Percentiles rank a stretch among this genome's conserved stretches.
These are phyloP conservation scores for Acinonyx jubatus DNA, from an alignment of 2,113 vertebrate genomes.

Conservation along the genomic window DNA sequence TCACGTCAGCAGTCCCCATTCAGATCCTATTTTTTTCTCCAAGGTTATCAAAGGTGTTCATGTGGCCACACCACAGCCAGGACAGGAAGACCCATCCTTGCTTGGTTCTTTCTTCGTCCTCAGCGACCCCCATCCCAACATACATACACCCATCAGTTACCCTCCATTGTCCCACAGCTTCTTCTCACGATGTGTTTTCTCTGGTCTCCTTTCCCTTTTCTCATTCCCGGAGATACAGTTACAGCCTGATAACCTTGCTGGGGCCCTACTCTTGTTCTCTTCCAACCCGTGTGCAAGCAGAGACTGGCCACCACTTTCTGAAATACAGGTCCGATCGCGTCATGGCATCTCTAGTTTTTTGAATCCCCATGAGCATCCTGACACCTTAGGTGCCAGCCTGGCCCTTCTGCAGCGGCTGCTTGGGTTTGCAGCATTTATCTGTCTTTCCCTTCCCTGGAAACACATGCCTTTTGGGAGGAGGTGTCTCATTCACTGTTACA, in stretches of 20 bases:
- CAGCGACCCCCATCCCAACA: fast-evolving
- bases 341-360: too few relatives aligned
- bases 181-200: neutral
- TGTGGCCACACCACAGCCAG: neutral
- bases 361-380: fast-evolving
- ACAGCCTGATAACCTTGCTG: fast-evolving
- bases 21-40: neutral
- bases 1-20: neutral
- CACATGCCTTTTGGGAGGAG: neutral
- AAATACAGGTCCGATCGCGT: neutral
- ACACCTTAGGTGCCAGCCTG: fast-evolving
- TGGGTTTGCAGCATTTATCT: fast-evolving
- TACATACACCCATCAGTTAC: neutral
- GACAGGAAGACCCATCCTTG: neutral
- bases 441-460: neutral
- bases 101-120: neutral
- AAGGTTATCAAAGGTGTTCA: constrained; percentile 17
- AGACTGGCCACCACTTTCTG: neutral
- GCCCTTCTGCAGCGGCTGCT: neutral
- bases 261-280: too few relatives aligned
- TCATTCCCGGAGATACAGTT: fast-evolving
- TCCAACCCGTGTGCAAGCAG: fast-evolving
- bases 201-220: fast-evolving
- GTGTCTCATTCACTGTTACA: fast-evolving
- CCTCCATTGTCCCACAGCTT: neutral